Evolutionary conservation across 2,797 vertebrate species (phyloP).

Genomic region (Cynodonichthys magdalenae): DNA sequence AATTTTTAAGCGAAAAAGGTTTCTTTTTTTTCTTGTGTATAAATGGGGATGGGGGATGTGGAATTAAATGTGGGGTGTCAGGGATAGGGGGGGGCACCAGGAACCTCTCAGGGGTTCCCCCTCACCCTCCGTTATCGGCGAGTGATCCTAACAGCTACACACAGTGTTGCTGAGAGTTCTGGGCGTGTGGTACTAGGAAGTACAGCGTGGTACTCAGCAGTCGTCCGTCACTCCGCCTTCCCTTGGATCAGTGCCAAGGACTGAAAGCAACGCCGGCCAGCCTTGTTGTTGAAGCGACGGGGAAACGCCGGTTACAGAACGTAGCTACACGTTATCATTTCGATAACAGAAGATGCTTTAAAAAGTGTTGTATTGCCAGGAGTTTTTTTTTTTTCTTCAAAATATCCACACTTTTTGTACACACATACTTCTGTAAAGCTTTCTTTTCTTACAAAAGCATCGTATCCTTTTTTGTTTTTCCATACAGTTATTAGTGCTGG

Average conservation of each 20-base stretch:
- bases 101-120: constrained; percentile 43
- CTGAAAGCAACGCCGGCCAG: constrained; percentile 44
- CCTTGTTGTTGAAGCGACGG: constrained; percentile 38
- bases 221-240: constrained; percentile 48
- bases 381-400: constrained; percentile 11
- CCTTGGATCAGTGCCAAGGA: constrained; percentile 46
- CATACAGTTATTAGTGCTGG: constrained; percentile 53
- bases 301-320: constrained; percentile 49
- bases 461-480: no score
- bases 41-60: constrained; percentile 33
- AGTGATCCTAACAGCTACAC: constrained; percentile 50
- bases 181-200: constrained; percentile 51
- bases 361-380: constrained; percentile 40
- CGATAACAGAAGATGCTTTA: constrained; percentile 48
- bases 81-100: constrained; percentile 53
- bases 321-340: constrained; percentile 43
- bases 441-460: constrained; percentile 41
- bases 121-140: constrained; percentile 31
- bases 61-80: constrained; percentile 57
- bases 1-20: constrained; percentile 66
- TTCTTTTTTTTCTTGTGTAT: constrained; percentile 28
- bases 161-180: constrained; percentile 43
- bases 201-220: constrained; percentile 60
- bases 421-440: constrained; percentile 25
- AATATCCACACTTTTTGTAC: constrained; percentile 18